Evolutionary conservation across 2,888 invertebrate species (phyloP), one percentile per base, ranked within the genome.

Genomic region (Nycteola revayana): DNA sequence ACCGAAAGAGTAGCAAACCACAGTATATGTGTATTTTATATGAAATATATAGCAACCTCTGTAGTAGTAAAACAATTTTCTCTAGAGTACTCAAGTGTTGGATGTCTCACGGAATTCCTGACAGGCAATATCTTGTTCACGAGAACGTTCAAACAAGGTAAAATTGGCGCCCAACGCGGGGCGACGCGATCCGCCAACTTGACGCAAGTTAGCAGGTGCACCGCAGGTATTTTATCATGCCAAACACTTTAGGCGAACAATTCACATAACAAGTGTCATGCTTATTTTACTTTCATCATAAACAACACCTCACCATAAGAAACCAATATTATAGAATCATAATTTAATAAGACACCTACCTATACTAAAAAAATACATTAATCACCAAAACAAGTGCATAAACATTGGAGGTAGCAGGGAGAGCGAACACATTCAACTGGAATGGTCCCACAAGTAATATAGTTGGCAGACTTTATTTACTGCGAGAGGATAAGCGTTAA

Each of bases 401-500:
- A 79, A 78, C 67, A 68, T 71, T 59, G 60, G 48, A 59, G 63
- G 56, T 52, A 60, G 38, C 59, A 53, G 56, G 66, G 61, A 54
- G 60, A 53, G 56, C 65, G 61, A 54, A 59, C 55, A 52, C 54
- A 62, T 64, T 63, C 64, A 58, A 60, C 48, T 59, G 49, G 64
- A 64, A 70, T 60, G 66, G 66, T 52, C 68, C 69, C 68, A 56
- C 66, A 68, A 68, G 73, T 74, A 73, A 75, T 75, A 75, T 76
- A 79, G 75, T 78, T 75, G 66, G 71, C 64, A 59, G 67, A 73
- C 75, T 78, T 69, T 83, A 81, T 83, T 84, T 82, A 83, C 81
- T 75, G 74, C 67, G 65, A 69, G 75, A 69, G 82, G 82, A 83
- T 82, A 73, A 82, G 72, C 81, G 81, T 79, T 79, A 83, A 85